Base-by-base conservation (phyloP, 1,140 invertebrate species). In the Brachionus angularis region DNA sequence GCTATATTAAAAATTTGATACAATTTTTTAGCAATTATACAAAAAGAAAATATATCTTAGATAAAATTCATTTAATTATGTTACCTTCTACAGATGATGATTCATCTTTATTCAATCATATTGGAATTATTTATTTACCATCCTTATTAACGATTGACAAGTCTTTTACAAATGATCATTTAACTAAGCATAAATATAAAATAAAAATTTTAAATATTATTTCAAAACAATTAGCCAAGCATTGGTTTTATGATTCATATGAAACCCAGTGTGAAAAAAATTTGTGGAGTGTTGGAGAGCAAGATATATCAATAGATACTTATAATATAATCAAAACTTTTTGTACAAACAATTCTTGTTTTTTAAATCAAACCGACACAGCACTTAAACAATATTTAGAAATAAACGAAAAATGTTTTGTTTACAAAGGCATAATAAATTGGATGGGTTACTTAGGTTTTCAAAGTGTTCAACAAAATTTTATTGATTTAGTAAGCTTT, bases 391-490 rank as follows among this genome's bases (percentile, higher is more conserved):
- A 67, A 27, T 14, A 67, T 29, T 50, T 67, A 29, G 42, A 67
- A 21, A 23, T 47, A 10, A 67, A 47, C 29, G 62, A 47, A 31
- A 46, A 50, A 12, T 67, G 62, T n/a, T 36, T 67, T 31, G 18
- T 67, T 10, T 47, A 31, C 29, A 47, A 47, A 31, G 62, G 62
- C 3, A 18, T 67, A 21, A 47, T 33, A 3, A 46, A 23, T 50
- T 67, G 62, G 62, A 67, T 67, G 3, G 47, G 62, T 23, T 67
- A 67, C 36, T 36, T 46, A 50, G 62, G 27, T 7, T 50, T 67
- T 47, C 27, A 50, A 21, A 31, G 39, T 25, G 1, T 67, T 47
- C 23, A 67, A 16, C 31, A 18, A 14, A 23, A 67, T 47, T n/a
- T 67, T 23, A 34, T 67, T 36, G 62, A 50, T 21, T 50, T 67